Percentiles rank a stretch among this genome's conserved stretches.
phyloP scores from a whole-genome alignment of 2,113 vertebrate species.

The Arothron firmamentum region DNA sequence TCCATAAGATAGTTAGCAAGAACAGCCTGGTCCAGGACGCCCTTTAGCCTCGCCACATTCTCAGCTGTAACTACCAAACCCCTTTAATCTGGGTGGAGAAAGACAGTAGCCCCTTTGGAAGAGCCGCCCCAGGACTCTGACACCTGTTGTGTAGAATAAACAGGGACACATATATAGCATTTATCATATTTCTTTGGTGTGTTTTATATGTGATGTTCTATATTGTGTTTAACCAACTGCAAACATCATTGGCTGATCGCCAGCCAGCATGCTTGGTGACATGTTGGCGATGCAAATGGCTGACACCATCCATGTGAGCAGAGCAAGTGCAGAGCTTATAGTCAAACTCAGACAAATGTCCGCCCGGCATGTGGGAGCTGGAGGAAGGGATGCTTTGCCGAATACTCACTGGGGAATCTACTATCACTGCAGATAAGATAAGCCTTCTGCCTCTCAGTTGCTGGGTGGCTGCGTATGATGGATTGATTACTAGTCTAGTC shows the following conservation, averaged over 20 bases:
- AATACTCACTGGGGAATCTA: slow-evolving; percentile 38
- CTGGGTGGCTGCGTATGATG: slow-evolving; percentile 45
- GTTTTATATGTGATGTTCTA: slow-evolving; percentile 7
- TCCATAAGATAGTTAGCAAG: slow-evolving; percentile 1
- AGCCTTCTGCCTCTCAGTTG: slow-evolving; percentile 53
- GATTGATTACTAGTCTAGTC: neutral
- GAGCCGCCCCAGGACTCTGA: slow-evolving; percentile 7
- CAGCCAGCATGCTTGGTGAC: slow-evolving; percentile 17
- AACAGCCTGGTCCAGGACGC: neutral
- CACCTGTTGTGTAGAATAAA: slow-evolving; percentile 28
- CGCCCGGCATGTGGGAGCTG: slow-evolving; percentile 56
- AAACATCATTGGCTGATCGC: neutral
- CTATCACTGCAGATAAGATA: slow-evolving; percentile 46
- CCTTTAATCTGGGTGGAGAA: slow-evolving; percentile 26
- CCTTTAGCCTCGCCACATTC: slow-evolving; percentile 23
- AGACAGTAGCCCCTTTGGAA: slow-evolving; percentile 23
- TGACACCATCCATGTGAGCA: slow-evolving; percentile 4
- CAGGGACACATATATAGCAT: neutral
- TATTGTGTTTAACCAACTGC: slow-evolving; percentile 1
- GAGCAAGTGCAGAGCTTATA: slow-evolving; percentile 13
- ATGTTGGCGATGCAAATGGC: slow-evolving; percentile 25
- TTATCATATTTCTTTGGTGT: neutral
- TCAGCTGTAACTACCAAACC: slow-evolving; percentile 37
- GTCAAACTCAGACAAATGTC: slow-evolving; percentile 48
- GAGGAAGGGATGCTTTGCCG: slow-evolving; percentile 54